Percentiles rank a stretch among this genome's conserved stretches.
Evolutionary conservation across 2,797 vertebrate species (phyloP).

Genomic region (Ptychadena robeensis): DNA sequence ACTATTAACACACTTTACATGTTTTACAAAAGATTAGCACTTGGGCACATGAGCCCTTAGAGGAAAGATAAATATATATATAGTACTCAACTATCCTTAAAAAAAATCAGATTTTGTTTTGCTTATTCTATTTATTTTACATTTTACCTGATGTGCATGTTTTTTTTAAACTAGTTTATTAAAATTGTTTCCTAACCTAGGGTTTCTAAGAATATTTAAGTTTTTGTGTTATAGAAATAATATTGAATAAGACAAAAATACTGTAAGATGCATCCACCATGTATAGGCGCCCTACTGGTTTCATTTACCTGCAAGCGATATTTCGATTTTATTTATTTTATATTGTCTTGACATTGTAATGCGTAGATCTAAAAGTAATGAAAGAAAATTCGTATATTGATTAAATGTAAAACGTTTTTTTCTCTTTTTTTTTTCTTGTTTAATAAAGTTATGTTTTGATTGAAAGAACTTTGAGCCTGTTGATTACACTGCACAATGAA

Average conservation of each 20-base stretch:
- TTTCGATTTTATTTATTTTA: conserved; percentile 13
- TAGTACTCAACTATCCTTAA: not conserved
- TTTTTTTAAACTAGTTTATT: not conserved
- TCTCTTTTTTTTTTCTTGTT: not conserved
- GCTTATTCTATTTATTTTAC: conserved; percentile 12
- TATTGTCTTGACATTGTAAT: not conserved
- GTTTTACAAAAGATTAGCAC: not conserved
- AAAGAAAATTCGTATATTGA: not conserved
- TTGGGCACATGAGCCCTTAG: not conserved
- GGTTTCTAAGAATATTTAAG: not conserved
- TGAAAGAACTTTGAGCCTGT: not conserved
- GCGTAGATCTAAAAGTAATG: not conserved
- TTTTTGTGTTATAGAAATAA: not conserved
- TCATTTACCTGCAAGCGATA: not conserved
- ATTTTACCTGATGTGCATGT: not conserved
- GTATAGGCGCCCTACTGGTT: not conserved
- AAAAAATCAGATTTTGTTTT: not conserved
- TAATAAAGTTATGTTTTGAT: not conserved
- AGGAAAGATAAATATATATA: not conserved
- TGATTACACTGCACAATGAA: too few relatives aligned
- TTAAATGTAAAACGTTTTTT: not conserved
- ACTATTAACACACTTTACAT: not conserved
- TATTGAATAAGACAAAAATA: not conserved
- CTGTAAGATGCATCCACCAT: not conserved
- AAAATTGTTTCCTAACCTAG: not conserved